These are phyloP conservation scores for Chrysomela aeneicollis DNA, from an alignment of 2,888 invertebrate genomes.

Conservation along the genomic window DNA sequence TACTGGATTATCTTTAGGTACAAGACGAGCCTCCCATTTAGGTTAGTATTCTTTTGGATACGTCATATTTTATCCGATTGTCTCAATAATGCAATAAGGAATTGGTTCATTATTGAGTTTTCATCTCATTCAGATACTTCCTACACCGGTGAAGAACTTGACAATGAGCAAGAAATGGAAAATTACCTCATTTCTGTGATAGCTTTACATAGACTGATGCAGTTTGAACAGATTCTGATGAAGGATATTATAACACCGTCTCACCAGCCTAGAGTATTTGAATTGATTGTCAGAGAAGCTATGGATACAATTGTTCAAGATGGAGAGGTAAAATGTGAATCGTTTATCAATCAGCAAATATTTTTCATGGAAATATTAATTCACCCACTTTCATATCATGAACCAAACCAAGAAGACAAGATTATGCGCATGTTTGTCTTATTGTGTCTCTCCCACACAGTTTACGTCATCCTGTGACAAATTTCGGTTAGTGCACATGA, in stretches of 20 bases:
- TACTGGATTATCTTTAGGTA: constrained; percentile 80
- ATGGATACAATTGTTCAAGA: constrained; percentile 86
- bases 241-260: constrained; percentile 84
- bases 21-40: constrained; percentile 66
- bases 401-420: too few relatives aligned
- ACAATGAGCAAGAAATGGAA: constrained; percentile 84
- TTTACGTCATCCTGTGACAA: too few relatives aligned
- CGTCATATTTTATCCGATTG: too few relatives aligned
- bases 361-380: too few relatives aligned
- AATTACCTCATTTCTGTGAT: constrained; percentile 84
- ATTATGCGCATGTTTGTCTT: too few relatives aligned
- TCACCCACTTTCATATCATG: too few relatives aligned
- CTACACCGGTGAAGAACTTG: constrained; percentile 65
- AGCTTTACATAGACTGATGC: constrained; percentile 84
- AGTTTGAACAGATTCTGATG: constrained; percentile 85
- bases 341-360: too few relatives aligned
- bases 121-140: constrained; percentile 53
- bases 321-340: constrained; percentile 74
- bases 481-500: too few relatives aligned
- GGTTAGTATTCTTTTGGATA: constrained; percentile 45
- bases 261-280: constrained; percentile 84
- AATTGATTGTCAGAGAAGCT: constrained; percentile 82
- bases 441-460: too few relatives aligned
- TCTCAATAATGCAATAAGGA: too few relatives aligned
- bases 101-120: neutral